Percentiles rank a stretch among this genome's conserved stretches.
phyloP scores from a whole-genome alignment of 2,113 vertebrate genomes.

The Emydocephalus ijimae region DNA sequence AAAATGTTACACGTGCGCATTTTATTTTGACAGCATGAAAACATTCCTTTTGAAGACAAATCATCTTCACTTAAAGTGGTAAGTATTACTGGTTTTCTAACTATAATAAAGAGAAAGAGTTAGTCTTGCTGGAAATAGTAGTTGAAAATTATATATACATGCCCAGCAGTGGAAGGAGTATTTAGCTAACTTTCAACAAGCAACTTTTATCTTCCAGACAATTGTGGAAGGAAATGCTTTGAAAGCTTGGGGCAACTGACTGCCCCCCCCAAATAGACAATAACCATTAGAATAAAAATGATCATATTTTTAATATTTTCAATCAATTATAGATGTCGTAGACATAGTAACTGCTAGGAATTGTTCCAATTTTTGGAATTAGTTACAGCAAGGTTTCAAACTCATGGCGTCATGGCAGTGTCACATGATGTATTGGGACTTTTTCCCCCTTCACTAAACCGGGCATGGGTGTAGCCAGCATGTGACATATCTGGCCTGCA shows the following conservation, averaged over 20 bases:
- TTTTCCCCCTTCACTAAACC: no score
- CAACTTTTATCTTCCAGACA: background rate
- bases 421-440: no score
- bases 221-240: background rate
- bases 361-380: background rate
- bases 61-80: slow-evolving; percentile 86
- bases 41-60: slow-evolving; percentile 87
- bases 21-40: slow-evolving; percentile 80
- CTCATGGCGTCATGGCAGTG: no score
- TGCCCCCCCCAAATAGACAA: background rate
- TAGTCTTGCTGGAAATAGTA: background rate
- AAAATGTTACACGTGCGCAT: slow-evolving; percentile 17
- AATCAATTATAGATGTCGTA: background rate
- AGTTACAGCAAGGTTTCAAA: no score
- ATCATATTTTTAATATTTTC: background rate
- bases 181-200: background rate
- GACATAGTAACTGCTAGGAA: background rate
- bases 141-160: background rate
- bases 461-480: no score
- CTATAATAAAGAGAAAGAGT: background rate
- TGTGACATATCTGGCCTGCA: no score
- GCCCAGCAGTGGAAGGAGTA: background rate
- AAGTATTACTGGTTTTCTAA: slow-evolving; percentile 61
- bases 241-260: background rate
- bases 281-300: background rate